Conservation (phyloP, 2,797 vertebrate species). For the Phylloscopus collybita region DNA sequence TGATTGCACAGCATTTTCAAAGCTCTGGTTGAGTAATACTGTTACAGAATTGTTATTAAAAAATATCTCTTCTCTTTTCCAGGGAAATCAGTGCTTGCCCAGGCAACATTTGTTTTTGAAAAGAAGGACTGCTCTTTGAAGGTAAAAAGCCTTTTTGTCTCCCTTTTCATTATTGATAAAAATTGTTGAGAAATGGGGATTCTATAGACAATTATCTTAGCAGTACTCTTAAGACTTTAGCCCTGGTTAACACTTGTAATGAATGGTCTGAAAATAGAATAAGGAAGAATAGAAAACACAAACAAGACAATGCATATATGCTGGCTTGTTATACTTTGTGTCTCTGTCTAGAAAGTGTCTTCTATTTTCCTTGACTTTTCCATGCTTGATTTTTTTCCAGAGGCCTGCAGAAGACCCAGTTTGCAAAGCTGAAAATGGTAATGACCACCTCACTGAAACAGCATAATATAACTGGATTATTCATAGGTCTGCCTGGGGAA, state of each 20-base stretch:
- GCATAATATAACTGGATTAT: neutral
- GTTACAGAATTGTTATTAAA: neutral
- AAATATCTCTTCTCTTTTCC: conserved; percentile 8
- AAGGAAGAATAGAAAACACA: neutral
- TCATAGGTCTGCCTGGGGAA: neutral
- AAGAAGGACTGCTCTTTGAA: conserved; percentile 74
- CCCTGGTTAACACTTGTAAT: neutral
- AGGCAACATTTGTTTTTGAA: conserved; percentile 80
- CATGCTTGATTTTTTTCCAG: conserved; percentile 49
- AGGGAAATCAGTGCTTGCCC: conserved; percentile 79
- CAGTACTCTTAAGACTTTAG: neutral
- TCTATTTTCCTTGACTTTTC: neutral
- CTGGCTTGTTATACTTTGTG: neutral
- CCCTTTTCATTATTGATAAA: neutral
- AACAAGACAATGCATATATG: neutral
- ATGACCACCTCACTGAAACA: conserved; percentile 13
- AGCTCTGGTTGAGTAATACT: neutral
- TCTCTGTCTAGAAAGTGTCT: neutral
- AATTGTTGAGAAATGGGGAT: neutral
- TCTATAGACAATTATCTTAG: neutral
- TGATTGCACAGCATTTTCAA: neutral
- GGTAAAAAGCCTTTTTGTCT: conserved; percentile 62
- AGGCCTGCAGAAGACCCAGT: conserved; percentile 70
- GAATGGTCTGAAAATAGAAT: neutral
- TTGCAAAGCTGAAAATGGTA: conserved; percentile 71